Base-by-base conservation (phyloP, 2,888 invertebrate species). In the Drosophila imparisetae region DNA sequence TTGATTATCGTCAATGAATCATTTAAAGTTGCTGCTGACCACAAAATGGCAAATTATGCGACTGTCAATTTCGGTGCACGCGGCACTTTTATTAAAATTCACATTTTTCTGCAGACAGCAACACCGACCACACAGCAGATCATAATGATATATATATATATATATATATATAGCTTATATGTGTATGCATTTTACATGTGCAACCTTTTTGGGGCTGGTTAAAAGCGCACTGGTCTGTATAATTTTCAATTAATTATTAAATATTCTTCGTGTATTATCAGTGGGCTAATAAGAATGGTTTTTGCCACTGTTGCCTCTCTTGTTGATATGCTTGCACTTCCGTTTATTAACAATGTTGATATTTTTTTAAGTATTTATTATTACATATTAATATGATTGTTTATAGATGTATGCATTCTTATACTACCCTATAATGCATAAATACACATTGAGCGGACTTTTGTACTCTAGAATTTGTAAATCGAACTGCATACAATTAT, bases 201-300 rank as follows among this genome's bases (percentile, higher is more conserved):
- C 62, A 57, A 58, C 54, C 49, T 63, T 68, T 65, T 62, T 62
- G 45, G 40, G 29, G 15, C 49, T 24, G 67, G 62, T 67, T 63
- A 75, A 82, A 78, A 71, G 66, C 48, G 80, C 80, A 75, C 61
- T 78, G 78, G 73, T 78, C 78, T 85, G 83, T 78, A 86, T 83
- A 81, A 86, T 86, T 83, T 82, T 75, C 76, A 84, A 83, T 86
- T 78, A 83, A 86, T 83, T 77, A 84, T 86, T 83, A 77, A 86
- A 79, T 79, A 71, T 78, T 63, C 75, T 80, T 71, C 83, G 53
- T 80, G 82, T 81, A 79, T 84, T 82, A 81, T 79, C 82, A 72
- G 70, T 74, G 81, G 82, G 73, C 85, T 85, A 85, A 79, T 77
- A 82, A 78, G 78, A 64, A 83, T 40, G 65, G 70, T 71, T 70